phyloP scores from a whole-genome alignment of 2,888 invertebrate genomes.

The Phortica magna region DNA sequence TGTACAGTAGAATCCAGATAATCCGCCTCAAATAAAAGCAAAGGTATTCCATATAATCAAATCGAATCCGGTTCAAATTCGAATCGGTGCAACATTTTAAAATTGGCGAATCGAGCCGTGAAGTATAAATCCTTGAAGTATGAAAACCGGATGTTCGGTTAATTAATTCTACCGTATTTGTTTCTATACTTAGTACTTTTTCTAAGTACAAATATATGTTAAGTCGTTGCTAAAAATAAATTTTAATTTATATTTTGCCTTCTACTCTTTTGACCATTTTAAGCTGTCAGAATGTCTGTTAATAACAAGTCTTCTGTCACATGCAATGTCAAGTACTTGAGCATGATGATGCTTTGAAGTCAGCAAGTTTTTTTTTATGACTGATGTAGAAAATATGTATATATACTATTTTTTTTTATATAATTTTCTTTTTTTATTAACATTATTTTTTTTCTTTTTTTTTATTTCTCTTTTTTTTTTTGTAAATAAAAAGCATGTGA shows the following conservation, averaged over 20 bases:
- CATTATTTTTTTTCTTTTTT: neutral
- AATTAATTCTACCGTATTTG: no score
- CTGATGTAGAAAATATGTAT: neutral
- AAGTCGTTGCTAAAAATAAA: neutral
- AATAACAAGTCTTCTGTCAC: conserved; percentile 37
- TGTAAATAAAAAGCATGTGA: neutral
- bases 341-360: neutral
- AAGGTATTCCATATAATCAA: no score
- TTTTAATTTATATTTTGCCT: neutral
- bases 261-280: conserved; percentile 40
- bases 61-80: no score
- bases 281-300: conserved; percentile 50
- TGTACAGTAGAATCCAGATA: no score
- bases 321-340: neutral
- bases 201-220: neutral
- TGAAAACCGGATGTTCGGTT: no score
- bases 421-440: neutral
- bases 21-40: no score
- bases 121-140: no score
- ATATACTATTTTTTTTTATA: neutral
- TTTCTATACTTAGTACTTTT: neutral
- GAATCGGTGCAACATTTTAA: no score
- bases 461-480: neutral
- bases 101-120: no score
- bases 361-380: neutral